Evolutionary conservation across 2,888 invertebrate species (phyloP), one percentile per base, ranked within the genome.

Genomic region (Sussaba pulchella): DNA sequence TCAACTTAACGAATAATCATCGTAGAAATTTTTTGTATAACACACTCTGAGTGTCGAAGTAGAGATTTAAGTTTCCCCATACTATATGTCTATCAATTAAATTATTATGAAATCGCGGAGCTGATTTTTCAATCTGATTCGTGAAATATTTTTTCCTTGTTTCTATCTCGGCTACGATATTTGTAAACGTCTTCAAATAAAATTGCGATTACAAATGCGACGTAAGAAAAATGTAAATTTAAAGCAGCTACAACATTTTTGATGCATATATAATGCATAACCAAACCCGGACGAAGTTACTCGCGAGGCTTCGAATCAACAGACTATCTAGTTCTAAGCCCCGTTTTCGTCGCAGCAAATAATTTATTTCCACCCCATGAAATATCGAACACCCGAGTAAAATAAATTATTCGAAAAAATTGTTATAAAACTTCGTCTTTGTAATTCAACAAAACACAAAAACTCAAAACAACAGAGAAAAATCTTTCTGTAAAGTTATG

Each of bases 1-100:
- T 59, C 69, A 69, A 54, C 63, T 19, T 9, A 54, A 73, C 41
- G 50, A 66, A 67, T 36, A 61, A 36, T 17, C 52, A 63, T 2
- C 21, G 43, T 67, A 69, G 59, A 41, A 47, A 50, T 45, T 71
- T 78, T 78, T 78, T 78, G 45, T 69, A 78, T 78, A 72, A 73
- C 73, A 67, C 78, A 72, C 69, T 78, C 78, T 78, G 63, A 73
- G 67, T 78, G 78, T 78, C 45, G 61, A 69, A 69, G n/a, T 47
- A 69, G 39, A 54, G 39, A 63, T 61, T 47, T 54, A 73, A 73
- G 41, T 69, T 69, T 47, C 52, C 63, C 69, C 63, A 67, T 73
- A 67, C 50, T 67, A 69, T 69, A 69, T 63, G 45, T 78, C 41
- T 78, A 64, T 71, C 31, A 36, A 78, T 78, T 73, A 73, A 78